Evolutionary conservation across 2,797 vertebrate species (phyloP).

Genomic region (Hippocampus kuda): DNA sequence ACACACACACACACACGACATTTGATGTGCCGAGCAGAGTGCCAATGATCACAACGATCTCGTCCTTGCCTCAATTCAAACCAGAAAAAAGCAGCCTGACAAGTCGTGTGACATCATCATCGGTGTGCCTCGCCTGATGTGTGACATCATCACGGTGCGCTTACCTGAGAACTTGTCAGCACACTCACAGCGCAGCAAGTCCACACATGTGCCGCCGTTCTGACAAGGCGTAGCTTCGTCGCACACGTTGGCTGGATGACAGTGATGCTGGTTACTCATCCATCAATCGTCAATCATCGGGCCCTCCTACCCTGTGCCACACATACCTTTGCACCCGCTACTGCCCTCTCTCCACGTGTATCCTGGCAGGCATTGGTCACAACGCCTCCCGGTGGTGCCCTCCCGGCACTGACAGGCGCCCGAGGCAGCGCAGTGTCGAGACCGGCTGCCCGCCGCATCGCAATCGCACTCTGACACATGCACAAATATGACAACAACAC

Average conservation of each 20-base stretch:
- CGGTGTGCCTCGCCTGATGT: neutral
- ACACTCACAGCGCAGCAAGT: slow-evolving; percentile 46
- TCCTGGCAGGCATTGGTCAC: slow-evolving; percentile 81
- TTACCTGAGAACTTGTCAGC: slow-evolving; percentile 5
- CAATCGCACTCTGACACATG: slow-evolving; percentile 76
- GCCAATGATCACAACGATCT: too few relatives aligned
- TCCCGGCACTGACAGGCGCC: slow-evolving; percentile 85
- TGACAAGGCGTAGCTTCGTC: slow-evolving; percentile 41
- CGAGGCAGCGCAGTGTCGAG: slow-evolving; percentile 79
- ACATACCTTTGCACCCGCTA: slow-evolving; percentile 37
- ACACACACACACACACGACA: too few relatives aligned
- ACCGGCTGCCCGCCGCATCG: slow-evolving; percentile 73
- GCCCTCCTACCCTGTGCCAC: neutral
- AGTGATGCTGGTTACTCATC: neutral
- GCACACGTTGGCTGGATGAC: slow-evolving; percentile 38
- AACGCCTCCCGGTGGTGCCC: slow-evolving; percentile 80
- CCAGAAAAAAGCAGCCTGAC: too few relatives aligned
- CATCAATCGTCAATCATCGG: too few relatives aligned
- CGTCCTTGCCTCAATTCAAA: too few relatives aligned
- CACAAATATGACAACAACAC: neutral
- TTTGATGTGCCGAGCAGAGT: neutral
- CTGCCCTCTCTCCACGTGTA: slow-evolving; percentile 72
- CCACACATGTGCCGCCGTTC: slow-evolving; percentile 51
- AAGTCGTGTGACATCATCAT: neutral
- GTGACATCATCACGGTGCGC: neutral